phyloP scores from a whole-genome alignment of 1,140 invertebrate species.

The Uloborus diversus region DNA sequence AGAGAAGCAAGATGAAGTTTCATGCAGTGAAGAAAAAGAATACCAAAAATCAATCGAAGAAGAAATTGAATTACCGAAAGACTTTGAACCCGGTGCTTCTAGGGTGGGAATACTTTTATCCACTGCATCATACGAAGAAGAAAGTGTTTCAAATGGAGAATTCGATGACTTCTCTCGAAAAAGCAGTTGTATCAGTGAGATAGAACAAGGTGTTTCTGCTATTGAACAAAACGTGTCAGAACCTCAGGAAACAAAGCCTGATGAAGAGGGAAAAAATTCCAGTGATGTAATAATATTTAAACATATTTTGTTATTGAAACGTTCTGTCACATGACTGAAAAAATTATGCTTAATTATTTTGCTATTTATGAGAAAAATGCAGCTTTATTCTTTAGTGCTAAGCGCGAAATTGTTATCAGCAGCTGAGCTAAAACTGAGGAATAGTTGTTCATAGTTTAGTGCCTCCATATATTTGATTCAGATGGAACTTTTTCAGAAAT shows the following conservation, averaged over 20 bases:
- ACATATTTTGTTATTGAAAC: too few relatives aligned
- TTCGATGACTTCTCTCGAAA: slow-evolving; percentile 31
- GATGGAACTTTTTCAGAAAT: too few relatives aligned
- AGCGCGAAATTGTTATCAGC: too few relatives aligned
- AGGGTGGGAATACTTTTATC: slow-evolving; percentile 75
- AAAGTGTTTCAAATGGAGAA: slow-evolving; percentile 63
- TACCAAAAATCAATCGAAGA: slow-evolving; percentile 24
- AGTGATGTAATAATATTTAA: slow-evolving; percentile 27
- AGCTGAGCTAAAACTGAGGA: too few relatives aligned
- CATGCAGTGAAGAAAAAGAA: not conserved
- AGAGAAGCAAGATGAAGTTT: too few relatives aligned
- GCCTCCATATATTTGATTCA: too few relatives aligned
- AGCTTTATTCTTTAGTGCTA: too few relatives aligned
- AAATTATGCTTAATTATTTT: too few relatives aligned
- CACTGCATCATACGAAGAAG: slow-evolving; percentile 75
- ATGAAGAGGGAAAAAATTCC: slow-evolving; percentile 4
- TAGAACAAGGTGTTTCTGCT: slow-evolving; percentile 40
- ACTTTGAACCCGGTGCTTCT: slow-evolving; percentile 70
- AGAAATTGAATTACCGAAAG: slow-evolving; percentile 58
- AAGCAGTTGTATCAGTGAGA: slow-evolving; percentile 50
- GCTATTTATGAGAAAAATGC: too few relatives aligned
- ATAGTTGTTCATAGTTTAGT: too few relatives aligned
- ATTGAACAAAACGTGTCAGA: slow-evolving; percentile 9
- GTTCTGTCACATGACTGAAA: too few relatives aligned
- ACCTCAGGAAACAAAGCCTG: not conserved